phyloP scores from a whole-genome alignment of 2,797 vertebrate species.

The Huso huso region DNA sequence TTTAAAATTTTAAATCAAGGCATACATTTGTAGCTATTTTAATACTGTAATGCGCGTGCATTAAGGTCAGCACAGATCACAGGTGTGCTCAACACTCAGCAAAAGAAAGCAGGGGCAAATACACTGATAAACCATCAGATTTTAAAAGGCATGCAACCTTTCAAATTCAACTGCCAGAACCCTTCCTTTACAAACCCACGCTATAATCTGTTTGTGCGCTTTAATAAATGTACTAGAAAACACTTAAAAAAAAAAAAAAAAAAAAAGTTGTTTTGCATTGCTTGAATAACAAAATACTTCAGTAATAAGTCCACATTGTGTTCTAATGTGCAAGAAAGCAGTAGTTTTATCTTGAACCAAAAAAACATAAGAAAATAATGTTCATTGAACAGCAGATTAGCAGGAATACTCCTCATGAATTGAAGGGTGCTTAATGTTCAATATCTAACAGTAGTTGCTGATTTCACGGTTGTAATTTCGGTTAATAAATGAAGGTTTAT shows the following conservation, averaged over 20 bases:
- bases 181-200: conserved; percentile 44
- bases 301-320: conserved; percentile 62
- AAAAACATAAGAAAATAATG: conserved; percentile 58
- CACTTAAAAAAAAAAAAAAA: conserved; percentile 28
- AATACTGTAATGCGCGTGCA: conserved; percentile 44
- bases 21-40: conserved; percentile 38
- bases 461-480: conserved; percentile 60
- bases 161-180: conserved; percentile 50
- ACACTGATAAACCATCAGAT: conserved; percentile 53
- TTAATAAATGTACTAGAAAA: conserved; percentile 44
- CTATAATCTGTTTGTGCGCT: conserved; percentile 49
- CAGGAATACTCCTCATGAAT: conserved; percentile 70
- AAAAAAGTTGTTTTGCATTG: conserved; percentile 46
- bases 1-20: conserved; percentile 53
- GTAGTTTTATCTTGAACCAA: conserved; percentile 72
- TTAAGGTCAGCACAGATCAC: conserved; percentile 38
- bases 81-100: conserved; percentile 39
- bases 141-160: conserved; percentile 67
- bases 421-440: conserved; percentile 62
- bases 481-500: conserved; percentile 47
- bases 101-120: conserved; percentile 43
- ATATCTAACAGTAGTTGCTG: conserved; percentile 76
- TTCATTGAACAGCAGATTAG: conserved; percentile 79
- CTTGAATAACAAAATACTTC: conserved; percentile 64
- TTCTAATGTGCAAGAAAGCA: conserved; percentile 81